Conservation (phyloP, 2,113 vertebrate genomes). For the Promerops cafer region DNA sequence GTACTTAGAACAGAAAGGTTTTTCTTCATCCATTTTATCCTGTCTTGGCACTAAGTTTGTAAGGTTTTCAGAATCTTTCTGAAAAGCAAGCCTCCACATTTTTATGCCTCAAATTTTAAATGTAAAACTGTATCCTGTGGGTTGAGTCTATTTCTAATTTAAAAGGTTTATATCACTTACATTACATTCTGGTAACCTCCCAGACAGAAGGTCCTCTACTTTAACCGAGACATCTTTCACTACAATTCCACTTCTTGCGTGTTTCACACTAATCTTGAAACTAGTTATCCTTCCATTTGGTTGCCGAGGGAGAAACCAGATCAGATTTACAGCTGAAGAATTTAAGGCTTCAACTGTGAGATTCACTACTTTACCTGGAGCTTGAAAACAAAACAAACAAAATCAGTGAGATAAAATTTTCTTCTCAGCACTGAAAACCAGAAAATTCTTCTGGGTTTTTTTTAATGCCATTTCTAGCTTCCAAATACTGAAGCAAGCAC, state of each 20-base stretch:
- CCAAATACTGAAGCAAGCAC: neutral
- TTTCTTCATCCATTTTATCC: neutral
- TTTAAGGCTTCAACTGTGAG: slow-evolving; percentile 88
- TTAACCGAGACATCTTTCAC: slow-evolving; percentile 85
- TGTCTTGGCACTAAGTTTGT: neutral
- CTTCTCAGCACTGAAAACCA: neutral
- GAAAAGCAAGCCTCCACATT: neutral
- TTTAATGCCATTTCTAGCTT: neutral
- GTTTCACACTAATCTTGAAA: slow-evolving; percentile 92
- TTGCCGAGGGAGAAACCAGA: slow-evolving; percentile 90
- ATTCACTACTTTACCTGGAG: slow-evolving; percentile 92
- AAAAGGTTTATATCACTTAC: slow-evolving; percentile 70
- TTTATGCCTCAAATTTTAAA: neutral
- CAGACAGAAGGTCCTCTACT: slow-evolving; percentile 88
- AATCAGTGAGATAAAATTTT: neutral
- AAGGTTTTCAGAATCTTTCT: neutral
- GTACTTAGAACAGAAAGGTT: neutral
- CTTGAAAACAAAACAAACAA: slow-evolving; percentile 68
- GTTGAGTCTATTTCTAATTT: neutral
- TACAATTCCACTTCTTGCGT: slow-evolving; percentile 83
- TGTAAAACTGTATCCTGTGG: neutral
- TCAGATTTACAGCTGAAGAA: slow-evolving; percentile 85
- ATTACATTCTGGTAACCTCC: slow-evolving; percentile 89
- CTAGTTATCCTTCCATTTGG: slow-evolving; percentile 95
- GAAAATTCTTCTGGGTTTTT: neutral